Evolutionary conservation across 2,113 vertebrate genomes (phyloP), one percentile per base, ranked within the genome.

Genomic region (Peromyscus californicus): DNA sequence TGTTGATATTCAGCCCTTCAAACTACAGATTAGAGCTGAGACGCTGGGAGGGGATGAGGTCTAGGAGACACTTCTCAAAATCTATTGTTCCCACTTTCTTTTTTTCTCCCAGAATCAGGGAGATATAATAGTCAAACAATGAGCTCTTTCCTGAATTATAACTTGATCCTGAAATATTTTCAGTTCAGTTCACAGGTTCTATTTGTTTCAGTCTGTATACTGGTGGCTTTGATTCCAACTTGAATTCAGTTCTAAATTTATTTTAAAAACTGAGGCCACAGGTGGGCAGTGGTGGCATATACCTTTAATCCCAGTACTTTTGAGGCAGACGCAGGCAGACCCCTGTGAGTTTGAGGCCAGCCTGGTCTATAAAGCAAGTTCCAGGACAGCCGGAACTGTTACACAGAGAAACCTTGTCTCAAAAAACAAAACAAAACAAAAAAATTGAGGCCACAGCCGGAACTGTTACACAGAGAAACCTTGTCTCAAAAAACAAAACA

Each of bases 201-300:
- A 5, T 70, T 69, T 89, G 86, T 84, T 94, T 89, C 72, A 76
- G 21, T 54, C n/a, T 94, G 1, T 69, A 63, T 96, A n/a, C n/a
- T 85, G 70, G 10, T 83, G 11, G 26, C 63, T 85, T 94, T 54
- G 78, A 89, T 74, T 85, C 54, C 86, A 75, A 91, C 31, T 19
- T 85, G 59, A 92, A 91, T 91, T 89, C 42, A 88, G n/a, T 4
- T 85, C 31, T 86, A 91, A 96, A 91, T 85, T 94, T 42, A 75
- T 85, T 65, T 70, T 39, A 29, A 70, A 89, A 69, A 61, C 11
- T n/a, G n/a, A 80, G 31, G 54, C 29, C 48, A 45, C 48, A 57
- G 39, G 8, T 5, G 21, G 31, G 61, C 1, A 11, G 29, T 48
- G 19, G 3, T 67, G 42, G 39, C 16, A 12, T 4, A 63, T 3